Evolutionary conservation across 2,797 vertebrate species (phyloP), one percentile per base, ranked within the genome.

Genomic region (Microctenopoma lineatum): DNA sequence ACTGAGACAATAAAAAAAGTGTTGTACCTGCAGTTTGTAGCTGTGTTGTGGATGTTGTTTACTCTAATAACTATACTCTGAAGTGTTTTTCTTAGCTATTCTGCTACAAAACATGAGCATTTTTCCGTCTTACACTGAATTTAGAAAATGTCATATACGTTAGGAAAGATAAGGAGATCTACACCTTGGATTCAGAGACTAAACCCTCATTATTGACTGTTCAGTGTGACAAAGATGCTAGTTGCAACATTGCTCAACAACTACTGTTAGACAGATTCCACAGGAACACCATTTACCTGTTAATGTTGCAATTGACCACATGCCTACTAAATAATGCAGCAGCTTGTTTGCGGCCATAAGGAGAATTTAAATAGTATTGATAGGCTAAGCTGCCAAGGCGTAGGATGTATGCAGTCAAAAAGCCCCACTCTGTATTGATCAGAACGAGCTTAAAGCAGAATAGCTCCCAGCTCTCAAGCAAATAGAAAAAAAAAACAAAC

Each of bases 341-440:
- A 74, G 88, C 92, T 92, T 93, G 94, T 95, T 93, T 84, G 81
- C 93, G 91, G 92, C 92, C 92, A 94, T 92, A 90, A 95, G 93
- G 94, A 95, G 95, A 97, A 97, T 96, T 97, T 96, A 97, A 96
- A 96, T 94, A 94, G 90, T 96, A 97, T 97, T 95, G 96, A 96
- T 94, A 91, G 93, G 93, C 92, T 94, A 94, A 96, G 96, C 95
- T 95, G 93, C 90, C 92, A 84, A 79, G 73, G 90, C 90, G 91
- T 83, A 90, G 95, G 94, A 95, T 89, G 94, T 92, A 95, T 96
- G 94, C 94, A 93, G 92, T 94, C 93, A 87, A 88, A 93, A 87
- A 93, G 90, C 92, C 87, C 91, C 89, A 90, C 89, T 89, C 89
- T 77, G 80, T 92, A 96, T 95, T 86, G 95, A 97, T 91, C 78